Evolutionary conservation across 2,113 vertebrate genomes (phyloP), one percentile per base, ranked within the genome.

Genomic region (Neogale vison): DNA sequence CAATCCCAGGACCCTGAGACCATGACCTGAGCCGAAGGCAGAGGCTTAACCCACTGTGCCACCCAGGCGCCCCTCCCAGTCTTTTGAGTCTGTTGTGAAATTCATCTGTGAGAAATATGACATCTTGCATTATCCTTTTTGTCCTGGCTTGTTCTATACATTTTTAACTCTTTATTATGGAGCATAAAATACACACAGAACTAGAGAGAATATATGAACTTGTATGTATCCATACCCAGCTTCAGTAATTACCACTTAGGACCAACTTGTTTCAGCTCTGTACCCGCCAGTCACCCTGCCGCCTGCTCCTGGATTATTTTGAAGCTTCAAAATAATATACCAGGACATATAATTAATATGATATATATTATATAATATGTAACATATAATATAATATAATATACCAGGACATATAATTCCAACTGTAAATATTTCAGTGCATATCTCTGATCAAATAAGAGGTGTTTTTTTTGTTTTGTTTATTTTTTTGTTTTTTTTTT

Each of bases 351-450:
- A 79, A 86, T 95, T 96, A 42, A 42, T 42, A 42, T 42, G 6
- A 42, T 42, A 5, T 42, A 42, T 42, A 4, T n/a, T n/a, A 42
- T n/a, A n/a, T n/a, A n/a, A n/a, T n/a, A n/a, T n/a, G n/a, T n/a
- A n/a, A n/a, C n/a, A n/a, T n/a, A n/a, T n/a, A n/a, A n/a, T n/a
- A 42, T 42, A 42, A 42, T 42, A 5, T 42, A 42, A 26, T 34
- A 26, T 65, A 76, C 31, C 45, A 95, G 67, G 67, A 83, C 11
- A 63, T 5, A 47, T 36, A 79, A 86, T 95, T 96, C 86, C 36
- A 88, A 39, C 12, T 80, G 23, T 87, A 93, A 92, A 47, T 79
- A 72, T 80, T 96, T 97, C 9, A 92, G 12, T 92, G 26, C 31
- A 4, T 87, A 45, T 88, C 9, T 92, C 47, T 83, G 77, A 65